Evolutionary conservation across 2,797 vertebrate genomes (phyloP), one percentile per base, ranked within the genome.

Genomic region (Molossus molossus): DNA sequence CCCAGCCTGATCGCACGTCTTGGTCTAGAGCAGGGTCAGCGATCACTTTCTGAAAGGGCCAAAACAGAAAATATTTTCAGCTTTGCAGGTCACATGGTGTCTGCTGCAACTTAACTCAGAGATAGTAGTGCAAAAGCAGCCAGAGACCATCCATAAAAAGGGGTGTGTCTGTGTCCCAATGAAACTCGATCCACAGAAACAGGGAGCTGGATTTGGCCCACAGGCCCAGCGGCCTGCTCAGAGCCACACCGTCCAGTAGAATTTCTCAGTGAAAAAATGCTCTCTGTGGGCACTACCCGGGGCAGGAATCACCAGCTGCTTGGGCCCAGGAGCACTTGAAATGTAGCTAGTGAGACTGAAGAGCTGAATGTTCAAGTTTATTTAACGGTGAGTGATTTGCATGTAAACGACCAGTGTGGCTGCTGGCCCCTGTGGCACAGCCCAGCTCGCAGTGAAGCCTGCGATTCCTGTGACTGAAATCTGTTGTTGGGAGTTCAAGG

Each of bases 221-320:
- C 0, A 10, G 21, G 6, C 69, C 0, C 1, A 14, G 50, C 27
- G 20, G 20, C 64, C 81, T 15, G 62, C 15, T 60, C 29, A 10
- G 21, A 10, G 33, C 37, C 10, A 13, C 7, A 5, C 9, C 8
- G 0, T 4, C 77, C 37, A 5, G 0, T 0, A n/a, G 67, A 58
- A 50, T 45, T 40, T 60, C 67, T 40, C 23, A n/a, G 9, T 18
- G 23, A n/a, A n/a, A 40, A 53, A n/a, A 18, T 7, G 14, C 2
- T 11, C 55, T 80, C 7, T 2, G 1, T 3, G 55, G 25, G 40
- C 6, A 29, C 37, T 3, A 12, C 29, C 75, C 11, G 15, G 6
- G 8, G 1, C 4, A 3, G 65, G 75, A 18, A 37, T 37, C 75
- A 29, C 55, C 17, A 2, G 62, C 64, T 48, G 23, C 23, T 21